Evolutionary conservation across 2,797 vertebrate genomes (phyloP).

Genomic region (Gobionotothen gibberifrons): DNA sequence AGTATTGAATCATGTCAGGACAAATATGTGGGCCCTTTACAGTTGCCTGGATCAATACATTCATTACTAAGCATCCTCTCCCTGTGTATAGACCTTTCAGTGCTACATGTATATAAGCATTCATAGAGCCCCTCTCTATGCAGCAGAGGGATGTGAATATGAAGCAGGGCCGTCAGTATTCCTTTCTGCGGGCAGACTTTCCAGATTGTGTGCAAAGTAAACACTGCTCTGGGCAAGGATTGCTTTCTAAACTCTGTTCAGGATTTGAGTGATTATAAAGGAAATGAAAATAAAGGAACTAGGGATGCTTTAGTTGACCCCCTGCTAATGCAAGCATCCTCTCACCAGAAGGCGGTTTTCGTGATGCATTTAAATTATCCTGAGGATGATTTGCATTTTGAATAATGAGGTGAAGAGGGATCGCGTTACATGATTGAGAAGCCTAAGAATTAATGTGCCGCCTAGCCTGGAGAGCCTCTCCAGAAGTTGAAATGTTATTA

Average conservation of each 20-base stretch:
- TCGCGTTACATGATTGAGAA: slow-evolving; percentile 20
- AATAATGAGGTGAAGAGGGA: slow-evolving; percentile 52
- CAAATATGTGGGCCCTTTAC: slow-evolving; percentile 1
- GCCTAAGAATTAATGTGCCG: slow-evolving; percentile 38
- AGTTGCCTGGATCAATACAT: slow-evolving; percentile 3
- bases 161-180: slow-evolving; percentile 44
- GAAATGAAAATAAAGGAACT: slow-evolving; percentile 62
- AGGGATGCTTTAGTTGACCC: slow-evolving; percentile 56
- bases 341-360: slow-evolving; percentile 34
- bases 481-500: slow-evolving; percentile 28
- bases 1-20: slow-evolving; percentile 1
- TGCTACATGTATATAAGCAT: slow-evolving; percentile 45
- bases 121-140: slow-evolving; percentile 37
- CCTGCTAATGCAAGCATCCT: slow-evolving; percentile 40
- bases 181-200: slow-evolving; percentile 43
- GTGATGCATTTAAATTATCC: slow-evolving; percentile 55
- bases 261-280: slow-evolving; percentile 66
- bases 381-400: slow-evolving; percentile 53
- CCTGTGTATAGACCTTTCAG: slow-evolving; percentile 6
- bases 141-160: slow-evolving; percentile 39
- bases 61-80: slow-evolving; percentile 1
- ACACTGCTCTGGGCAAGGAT: slow-evolving; percentile 55
- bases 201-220: slow-evolving; percentile 64
- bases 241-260: slow-evolving; percentile 67
- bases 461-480: not conserved